phyloP scores from a whole-genome alignment of 2,113 vertebrate species.

The Boulengeromyrus knoepffleri region DNA sequence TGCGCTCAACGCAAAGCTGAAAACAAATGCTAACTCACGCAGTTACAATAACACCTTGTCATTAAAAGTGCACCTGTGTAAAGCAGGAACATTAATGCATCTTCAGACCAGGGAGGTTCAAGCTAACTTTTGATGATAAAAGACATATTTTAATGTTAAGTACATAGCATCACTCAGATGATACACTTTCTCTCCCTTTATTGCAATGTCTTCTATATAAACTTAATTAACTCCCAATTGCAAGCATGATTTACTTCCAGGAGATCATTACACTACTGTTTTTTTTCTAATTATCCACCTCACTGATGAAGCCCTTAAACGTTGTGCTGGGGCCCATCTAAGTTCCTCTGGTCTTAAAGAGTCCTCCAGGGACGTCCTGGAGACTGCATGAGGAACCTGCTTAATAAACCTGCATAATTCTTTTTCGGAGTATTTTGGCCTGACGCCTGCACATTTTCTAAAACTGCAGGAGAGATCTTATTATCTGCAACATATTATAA shows the following conservation, averaged over 20 bases:
- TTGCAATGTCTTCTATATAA: background rate
- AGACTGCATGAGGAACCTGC: background rate
- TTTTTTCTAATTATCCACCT: conserved; percentile 14
- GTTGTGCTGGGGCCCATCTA: background rate
- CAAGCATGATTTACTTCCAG: conserved; percentile 3
- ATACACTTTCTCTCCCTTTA: too few relatives aligned
- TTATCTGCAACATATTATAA: background rate
- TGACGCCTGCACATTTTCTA: background rate
- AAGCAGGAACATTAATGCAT: too few relatives aligned
- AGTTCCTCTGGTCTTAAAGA: background rate
- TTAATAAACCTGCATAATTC: background rate
- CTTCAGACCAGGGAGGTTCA: background rate
- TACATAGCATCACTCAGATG: background rate
- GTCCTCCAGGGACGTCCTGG: background rate
- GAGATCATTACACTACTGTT: background rate
- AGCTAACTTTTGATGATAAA: background rate
- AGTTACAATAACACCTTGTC: background rate
- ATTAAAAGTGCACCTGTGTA: background rate
- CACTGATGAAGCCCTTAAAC: conserved; percentile 7
- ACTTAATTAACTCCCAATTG: conserved; percentile 11
- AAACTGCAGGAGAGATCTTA: background rate
- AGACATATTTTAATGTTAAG: background rate
- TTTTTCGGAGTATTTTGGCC: background rate
- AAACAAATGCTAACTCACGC: background rate
- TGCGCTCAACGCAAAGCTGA: background rate